Evolutionary conservation across 2,113 vertebrate species (phyloP).

Genomic region (Excalfactoria chinensis): DNA sequence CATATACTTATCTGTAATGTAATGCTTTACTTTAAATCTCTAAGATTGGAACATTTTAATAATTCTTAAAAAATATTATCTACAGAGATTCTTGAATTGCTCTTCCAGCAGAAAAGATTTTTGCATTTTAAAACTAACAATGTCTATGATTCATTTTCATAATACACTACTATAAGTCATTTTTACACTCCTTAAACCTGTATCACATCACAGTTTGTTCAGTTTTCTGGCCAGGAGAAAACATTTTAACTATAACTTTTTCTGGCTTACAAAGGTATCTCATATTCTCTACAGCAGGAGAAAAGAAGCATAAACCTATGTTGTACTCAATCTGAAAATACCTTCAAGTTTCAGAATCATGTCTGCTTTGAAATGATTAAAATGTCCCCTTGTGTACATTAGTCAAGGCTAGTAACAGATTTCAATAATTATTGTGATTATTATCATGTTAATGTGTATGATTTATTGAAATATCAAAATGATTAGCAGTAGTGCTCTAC

Average conservation of each 20-base stretch:
- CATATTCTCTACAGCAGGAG: not conserved
- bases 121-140: slow-evolving; percentile 4
- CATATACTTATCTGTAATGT: not conserved
- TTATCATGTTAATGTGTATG: not conserved
- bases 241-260: not conserved
- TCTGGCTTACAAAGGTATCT: not conserved
- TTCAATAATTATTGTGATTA: not conserved
- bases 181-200: not conserved
- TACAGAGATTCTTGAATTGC: not conserved
- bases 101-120: not conserved
- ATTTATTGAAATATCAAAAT: not conserved
- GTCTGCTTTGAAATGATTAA: not conserved
- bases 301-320: accelerated
- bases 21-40: not conserved
- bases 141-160: not conserved
- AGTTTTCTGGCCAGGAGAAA: not conserved
- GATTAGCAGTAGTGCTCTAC: not conserved
- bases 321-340: not conserved
- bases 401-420: not conserved
- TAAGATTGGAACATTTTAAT: not conserved
- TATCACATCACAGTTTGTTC: not conserved
- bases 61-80: not conserved
- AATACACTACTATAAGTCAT: not conserved
- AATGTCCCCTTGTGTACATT: not conserved
- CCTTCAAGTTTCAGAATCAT: not conserved